phyloP scores from a whole-genome alignment of 2,113 vertebrate genomes.

The Microtus montanus region DNA sequence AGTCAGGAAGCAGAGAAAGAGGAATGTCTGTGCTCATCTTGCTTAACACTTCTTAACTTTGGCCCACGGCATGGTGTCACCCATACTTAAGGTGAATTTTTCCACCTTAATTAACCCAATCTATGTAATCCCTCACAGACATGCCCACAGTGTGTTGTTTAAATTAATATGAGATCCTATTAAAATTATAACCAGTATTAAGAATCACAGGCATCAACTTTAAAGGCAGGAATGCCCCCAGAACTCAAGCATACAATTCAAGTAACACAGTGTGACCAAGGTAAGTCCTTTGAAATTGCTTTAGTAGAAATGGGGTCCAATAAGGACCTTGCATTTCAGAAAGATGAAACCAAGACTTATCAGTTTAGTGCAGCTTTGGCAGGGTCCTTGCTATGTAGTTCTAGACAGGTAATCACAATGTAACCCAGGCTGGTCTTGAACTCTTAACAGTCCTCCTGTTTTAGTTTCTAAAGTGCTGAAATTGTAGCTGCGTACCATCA shows the following conservation, averaged over 20 bases:
- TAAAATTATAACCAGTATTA: neutral
- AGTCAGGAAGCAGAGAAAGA: neutral
- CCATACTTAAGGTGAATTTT: neutral
- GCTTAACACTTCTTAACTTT: neutral
- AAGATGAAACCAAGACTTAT: neutral
- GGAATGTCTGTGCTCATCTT: neutral
- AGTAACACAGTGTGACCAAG: conserved; percentile 47
- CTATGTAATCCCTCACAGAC: neutral
- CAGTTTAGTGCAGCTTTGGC: neutral
- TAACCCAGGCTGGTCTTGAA: neutral
- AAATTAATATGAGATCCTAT: neutral
- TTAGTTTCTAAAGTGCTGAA: neutral
- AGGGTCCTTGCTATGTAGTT: neutral
- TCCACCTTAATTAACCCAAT: neutral
- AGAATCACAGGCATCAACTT: conserved; percentile 24
- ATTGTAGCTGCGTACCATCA: neutral
- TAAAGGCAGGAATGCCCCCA: conserved; percentile 69
- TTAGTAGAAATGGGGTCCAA: conserved; percentile 50
- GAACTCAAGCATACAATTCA: conserved; percentile 63
- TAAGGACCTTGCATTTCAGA: conserved; percentile 30
- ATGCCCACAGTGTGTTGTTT: neutral
- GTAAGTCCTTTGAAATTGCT: conserved; percentile 66
- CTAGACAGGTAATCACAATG: neutral
- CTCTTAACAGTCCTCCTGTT: neutral
- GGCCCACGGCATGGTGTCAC: too few relatives aligned